A percentile compares a stretch with the other conserved stretches of the same genome.
Conservation (phyloP, 1,140 invertebrate genomes). For the Myzus persicae region DNA sequence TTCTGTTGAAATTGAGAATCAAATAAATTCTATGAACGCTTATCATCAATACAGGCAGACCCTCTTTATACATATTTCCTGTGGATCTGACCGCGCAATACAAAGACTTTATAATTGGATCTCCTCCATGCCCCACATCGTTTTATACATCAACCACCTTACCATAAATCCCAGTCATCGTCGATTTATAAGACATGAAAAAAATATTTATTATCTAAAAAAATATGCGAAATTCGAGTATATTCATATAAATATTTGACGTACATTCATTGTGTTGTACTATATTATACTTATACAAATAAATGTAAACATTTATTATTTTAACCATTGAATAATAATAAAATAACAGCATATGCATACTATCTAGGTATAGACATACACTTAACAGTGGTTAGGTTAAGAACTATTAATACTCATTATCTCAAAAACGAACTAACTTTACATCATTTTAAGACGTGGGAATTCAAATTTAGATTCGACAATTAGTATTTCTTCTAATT, state of each 20-base stretch:
- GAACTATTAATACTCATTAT: background rate
- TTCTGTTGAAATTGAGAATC: conserved; percentile 30
- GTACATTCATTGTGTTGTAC: background rate
- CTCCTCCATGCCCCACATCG: background rate
- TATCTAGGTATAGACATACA: background rate
- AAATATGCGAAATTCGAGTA: background rate
- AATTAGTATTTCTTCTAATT: background rate
- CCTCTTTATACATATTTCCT: conserved; percentile 35
- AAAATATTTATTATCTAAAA: background rate
- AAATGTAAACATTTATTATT: background rate
- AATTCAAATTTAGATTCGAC: background rate
- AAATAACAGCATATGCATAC: too few species aligned
- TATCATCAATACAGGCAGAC: conserved; percentile 22
- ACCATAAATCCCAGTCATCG: background rate
- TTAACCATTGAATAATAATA: background rate
- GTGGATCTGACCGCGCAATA: conserved; percentile 4
- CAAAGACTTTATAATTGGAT: conserved; percentile 48
- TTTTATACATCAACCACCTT: background rate
- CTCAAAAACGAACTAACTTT: background rate
- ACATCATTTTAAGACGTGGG: background rate
- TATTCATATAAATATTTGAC: background rate
- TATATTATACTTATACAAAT: background rate
- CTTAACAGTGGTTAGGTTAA: background rate
- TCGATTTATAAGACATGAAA: background rate
- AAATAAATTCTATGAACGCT: conserved; percentile 44